Base-by-base conservation (phyloP, 2,113 vertebrate genomes). In the Bufo gargarizans region DNA sequence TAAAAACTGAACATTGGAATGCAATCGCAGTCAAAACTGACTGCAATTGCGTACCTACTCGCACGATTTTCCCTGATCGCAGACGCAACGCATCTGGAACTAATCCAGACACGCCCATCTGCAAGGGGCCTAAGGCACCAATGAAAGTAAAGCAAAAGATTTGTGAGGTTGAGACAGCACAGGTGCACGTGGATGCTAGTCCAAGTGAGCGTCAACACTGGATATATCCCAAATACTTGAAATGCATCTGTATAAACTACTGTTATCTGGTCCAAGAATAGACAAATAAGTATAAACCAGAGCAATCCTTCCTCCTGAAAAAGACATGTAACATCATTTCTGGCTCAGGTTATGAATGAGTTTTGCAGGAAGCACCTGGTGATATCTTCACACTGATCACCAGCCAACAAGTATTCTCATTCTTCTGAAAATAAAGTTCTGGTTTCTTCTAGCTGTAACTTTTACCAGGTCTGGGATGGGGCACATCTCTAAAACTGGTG, bases 291-390 rank as follows among this genome's bases (percentile, higher is more conserved):
- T 1, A 5, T 3, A 47, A 74, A 17, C 14, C 43, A 7, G 6
- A 74, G 16, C 14, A 22, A 13, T 7, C 12, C 22, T 6, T 4
- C 2, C 10, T 5, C 13, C 3, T 20, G 20, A 67, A 74, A 17
- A 17, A 47, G 13, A 72, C 33, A 69, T 33, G 22, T 69, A 33
- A 69, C 67, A 13, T 74, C 33, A 47, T 45, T 76, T 50, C 47
- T 49, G 72, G 17, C 2, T 49, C 1, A 72, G 11, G 72, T 76
- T 76, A 76, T 76, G 72, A 76, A 76, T 76, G 45, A 45, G 45
- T 16, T 76, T 49, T 76, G 8, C 10, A 76, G 72, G 72, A 76
- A 76, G 72, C 72, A 76, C 72, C 45, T 76, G 72, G 45, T 50
- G 45, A 17, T 19, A 50, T 76, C 72, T 47, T 17, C 45, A 47